Evolutionary conservation across 2,113 vertebrate species (phyloP).

Genomic region (Sphyrna mokarran): DNA sequence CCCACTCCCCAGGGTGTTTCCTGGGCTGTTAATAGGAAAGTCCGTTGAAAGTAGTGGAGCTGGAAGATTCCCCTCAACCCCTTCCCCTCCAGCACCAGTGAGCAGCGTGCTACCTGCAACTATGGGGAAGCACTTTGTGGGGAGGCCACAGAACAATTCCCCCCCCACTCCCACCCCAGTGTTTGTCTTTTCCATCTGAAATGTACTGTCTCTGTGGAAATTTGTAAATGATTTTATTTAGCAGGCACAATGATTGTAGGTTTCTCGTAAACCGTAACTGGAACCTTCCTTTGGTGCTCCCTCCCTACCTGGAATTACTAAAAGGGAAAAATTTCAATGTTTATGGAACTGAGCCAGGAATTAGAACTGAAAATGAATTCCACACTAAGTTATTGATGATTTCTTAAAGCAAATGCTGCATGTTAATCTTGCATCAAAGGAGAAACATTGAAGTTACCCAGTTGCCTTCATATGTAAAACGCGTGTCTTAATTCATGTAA

Average conservation of each 20-base stretch:
- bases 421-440: conserved; percentile 24
- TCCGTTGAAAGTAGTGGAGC: no score
- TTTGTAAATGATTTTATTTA: neutral
- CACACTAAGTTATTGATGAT: conserved; percentile 30
- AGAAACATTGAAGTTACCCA: conserved; percentile 29
- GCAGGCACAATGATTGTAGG: neutral
- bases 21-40: no score
- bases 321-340: conserved; percentile 15
- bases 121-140: no score
- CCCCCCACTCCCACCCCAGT: no score
- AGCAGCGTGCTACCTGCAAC: no score
- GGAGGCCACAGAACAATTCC: no score
- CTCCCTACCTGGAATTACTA: conserved; percentile 11
- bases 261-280: neutral
- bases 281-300: neutral
- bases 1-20: no score
- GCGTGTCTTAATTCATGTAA: conserved; percentile 34
- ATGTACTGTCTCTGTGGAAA: neutral
- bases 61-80: no score
- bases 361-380: conserved; percentile 14
- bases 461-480: conserved; percentile 31
- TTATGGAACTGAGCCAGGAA: conserved; percentile 26
- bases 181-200: neutral
- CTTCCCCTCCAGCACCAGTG: no score
- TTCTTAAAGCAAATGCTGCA: neutral